Percentiles rank a stretch among this genome's conserved stretches.
These are phyloP conservation scores for Cryptophagus acutangulus DNA, from an alignment of 2,888 invertebrate species.

Conservation along the genomic window DNA sequence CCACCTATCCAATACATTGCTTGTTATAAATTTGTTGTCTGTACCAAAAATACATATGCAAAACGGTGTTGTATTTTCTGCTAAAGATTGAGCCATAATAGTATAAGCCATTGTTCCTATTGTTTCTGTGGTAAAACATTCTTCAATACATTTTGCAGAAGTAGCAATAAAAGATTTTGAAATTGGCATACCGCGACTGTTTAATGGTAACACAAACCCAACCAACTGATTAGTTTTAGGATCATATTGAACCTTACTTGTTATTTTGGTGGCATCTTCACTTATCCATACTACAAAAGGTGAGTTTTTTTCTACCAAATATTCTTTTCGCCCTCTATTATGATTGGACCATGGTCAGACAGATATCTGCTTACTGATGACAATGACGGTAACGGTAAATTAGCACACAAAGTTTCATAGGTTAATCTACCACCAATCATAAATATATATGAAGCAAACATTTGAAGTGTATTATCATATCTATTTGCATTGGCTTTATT, in stretches of 20 bases:
- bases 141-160: background rate
- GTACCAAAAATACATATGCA: slow-evolving; percentile 19
- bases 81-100: slow-evolving; percentile 19
- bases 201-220: slow-evolving; percentile 25
- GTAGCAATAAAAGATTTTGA: slow-evolving; percentile 7
- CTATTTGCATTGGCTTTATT: background rate
- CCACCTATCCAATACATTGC: slow-evolving; percentile 17
- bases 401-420: slow-evolving; percentile 24
- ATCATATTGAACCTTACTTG: slow-evolving; percentile 20
- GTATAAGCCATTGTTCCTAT: slow-evolving; percentile 19
- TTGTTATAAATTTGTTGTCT: slow-evolving; percentile 17
- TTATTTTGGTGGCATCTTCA: slow-evolving; percentile 28
- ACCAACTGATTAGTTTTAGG: slow-evolving; percentile 25
- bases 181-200: slow-evolving; percentile 15
- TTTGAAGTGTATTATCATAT: background rate
- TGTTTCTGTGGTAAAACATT: background rate
- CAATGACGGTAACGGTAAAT: slow-evolving; percentile 21
- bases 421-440: slow-evolving; percentile 20
- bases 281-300: slow-evolving; percentile 22
- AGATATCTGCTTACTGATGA: slow-evolving; percentile 19
- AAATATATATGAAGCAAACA: slow-evolving; percentile 14
- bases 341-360: slow-evolving; percentile 12
- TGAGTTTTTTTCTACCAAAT: slow-evolving; percentile 18
- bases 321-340: slow-evolving; percentile 22
- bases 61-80: slow-evolving; percentile 15